Evolutionary conservation across 2,888 invertebrate genomes (phyloP).

Genomic region (Standfussiana lucernea): DNA sequence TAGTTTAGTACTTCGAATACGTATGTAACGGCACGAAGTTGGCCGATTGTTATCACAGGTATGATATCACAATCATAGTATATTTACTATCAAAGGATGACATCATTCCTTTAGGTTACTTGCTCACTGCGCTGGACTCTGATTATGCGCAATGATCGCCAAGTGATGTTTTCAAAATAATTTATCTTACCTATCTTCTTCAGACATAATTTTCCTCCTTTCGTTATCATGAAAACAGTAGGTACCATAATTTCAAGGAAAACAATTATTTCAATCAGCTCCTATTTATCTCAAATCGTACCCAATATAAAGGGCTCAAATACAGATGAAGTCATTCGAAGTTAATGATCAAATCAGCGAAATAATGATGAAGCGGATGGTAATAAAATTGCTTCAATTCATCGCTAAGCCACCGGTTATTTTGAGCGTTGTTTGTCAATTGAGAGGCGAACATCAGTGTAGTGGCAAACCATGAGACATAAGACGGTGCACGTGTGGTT

Average conservation of each 20-base stretch:
- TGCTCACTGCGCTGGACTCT: constrained; percentile 50
- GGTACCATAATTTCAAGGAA: not conserved
- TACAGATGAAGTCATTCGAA: constrained; percentile 34
- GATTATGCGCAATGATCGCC: constrained; percentile 45
- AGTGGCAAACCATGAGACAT: constrained; percentile 40
- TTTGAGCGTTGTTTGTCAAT: constrained; percentile 62
- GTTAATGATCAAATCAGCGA: constrained; percentile 32
- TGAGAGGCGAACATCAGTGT: constrained; percentile 30
- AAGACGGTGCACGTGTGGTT: constrained; percentile 46
- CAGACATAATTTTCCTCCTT: constrained; percentile 13
- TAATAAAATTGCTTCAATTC: constrained; percentile 43
- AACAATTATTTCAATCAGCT: not conserved
- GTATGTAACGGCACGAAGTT: constrained; percentile 34
- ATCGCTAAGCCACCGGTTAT: constrained; percentile 47
- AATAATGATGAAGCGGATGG: constrained; percentile 35
- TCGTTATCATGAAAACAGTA: constrained; percentile 12
- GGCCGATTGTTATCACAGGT: constrained; percentile 65
- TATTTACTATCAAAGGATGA: constrained; percentile 66
- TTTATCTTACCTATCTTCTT: constrained; percentile 21
- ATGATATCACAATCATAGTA: constrained; percentile 64
- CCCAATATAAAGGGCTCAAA: constrained; percentile 26
- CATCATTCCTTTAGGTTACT: constrained; percentile 65
- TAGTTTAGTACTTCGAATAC: constrained; percentile 21
- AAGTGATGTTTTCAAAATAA: constrained; percentile 43
- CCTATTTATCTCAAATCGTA: constrained; percentile 13